Evolutionary conservation across 2,888 invertebrate genomes (phyloP).

Genomic region (Drosophila quinaria): DNA sequence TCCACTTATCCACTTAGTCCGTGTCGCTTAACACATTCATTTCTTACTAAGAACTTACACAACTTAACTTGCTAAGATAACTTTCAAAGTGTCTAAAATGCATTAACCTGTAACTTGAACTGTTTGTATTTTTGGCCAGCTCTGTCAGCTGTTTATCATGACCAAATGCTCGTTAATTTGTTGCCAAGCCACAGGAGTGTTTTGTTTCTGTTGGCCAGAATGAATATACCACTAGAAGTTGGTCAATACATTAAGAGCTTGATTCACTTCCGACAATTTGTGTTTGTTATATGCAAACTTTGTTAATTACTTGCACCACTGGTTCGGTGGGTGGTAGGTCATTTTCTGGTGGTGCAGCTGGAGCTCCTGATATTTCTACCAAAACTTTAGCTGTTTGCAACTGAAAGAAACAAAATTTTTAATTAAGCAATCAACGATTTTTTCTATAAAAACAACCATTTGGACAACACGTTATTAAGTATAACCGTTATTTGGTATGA

Average conservation of each 20-base stretch:
- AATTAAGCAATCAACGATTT: slow-evolving; percentile 28
- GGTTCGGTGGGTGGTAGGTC: slow-evolving; percentile 13
- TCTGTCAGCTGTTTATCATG: not conserved
- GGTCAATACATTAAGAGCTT: slow-evolving; percentile 18
- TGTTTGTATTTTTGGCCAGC: not conserved
- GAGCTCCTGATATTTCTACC: slow-evolving; percentile 1
- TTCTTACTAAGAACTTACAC: not conserved
- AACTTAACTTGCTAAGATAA: not conserved
- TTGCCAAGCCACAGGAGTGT: slow-evolving; percentile 2
- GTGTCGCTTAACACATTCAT: not conserved
- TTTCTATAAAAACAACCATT: not conserved
- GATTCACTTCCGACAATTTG: slow-evolving; percentile 11
- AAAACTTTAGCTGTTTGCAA: slow-evolving; percentile 45
- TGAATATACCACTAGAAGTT: slow-evolving; percentile 5
- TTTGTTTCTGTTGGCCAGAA: not conserved
- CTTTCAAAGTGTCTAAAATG: not conserved
- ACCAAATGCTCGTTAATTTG: slow-evolving; percentile 8
- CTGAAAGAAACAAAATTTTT: slow-evolving; percentile 27
- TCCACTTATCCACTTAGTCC: not conserved
- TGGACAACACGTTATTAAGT: not conserved
- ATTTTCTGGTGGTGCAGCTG: not conserved
- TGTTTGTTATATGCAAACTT: slow-evolving; percentile 53
- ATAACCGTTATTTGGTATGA: not conserved
- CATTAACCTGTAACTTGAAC: slow-evolving; percentile 8
- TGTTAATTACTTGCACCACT: slow-evolving; percentile 63